phyloP scores from a whole-genome alignment of 2,113 vertebrate species.

The Carollia perspicillata region DNA sequence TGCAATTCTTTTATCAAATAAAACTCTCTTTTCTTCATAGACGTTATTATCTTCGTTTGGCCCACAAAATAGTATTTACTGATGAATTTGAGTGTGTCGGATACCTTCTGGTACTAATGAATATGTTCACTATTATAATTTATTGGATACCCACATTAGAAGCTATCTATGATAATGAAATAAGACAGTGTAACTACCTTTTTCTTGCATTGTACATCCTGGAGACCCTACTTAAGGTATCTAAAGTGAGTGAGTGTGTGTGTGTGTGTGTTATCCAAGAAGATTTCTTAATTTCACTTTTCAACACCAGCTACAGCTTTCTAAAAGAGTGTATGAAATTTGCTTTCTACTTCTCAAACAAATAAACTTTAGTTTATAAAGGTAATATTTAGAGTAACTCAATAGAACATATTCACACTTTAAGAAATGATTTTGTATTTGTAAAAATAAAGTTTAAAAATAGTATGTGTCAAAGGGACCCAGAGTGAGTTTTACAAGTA shows the following conservation, averaged over 20 bases:
- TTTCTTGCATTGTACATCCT: slow-evolving; percentile 72
- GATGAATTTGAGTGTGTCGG: slow-evolving; percentile 75
- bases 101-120: slow-evolving; percentile 70
- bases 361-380: background rate
- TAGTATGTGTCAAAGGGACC: background rate
- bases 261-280: background rate
- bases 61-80: slow-evolving; percentile 69
- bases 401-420: background rate
- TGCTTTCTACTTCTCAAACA: background rate
- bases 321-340: background rate
- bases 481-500: background rate
- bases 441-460: background rate
- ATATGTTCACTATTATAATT: slow-evolving; percentile 60
- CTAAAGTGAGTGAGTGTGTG: background rate
- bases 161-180: background rate
- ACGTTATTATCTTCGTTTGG: slow-evolving; percentile 16
- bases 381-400: background rate
- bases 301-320: background rate
- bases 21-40: slow-evolving; percentile 61
- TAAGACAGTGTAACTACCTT: slow-evolving; percentile 48
- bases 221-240: slow-evolving; percentile 77
- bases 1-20: background rate
- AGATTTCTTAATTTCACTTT: background rate
- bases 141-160: slow-evolving; percentile 4
- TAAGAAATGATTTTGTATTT: background rate